These are phyloP conservation scores for Yasuhikotakia modesta DNA, from an alignment of 2,797 vertebrate species.

Conservation along the genomic window DNA sequence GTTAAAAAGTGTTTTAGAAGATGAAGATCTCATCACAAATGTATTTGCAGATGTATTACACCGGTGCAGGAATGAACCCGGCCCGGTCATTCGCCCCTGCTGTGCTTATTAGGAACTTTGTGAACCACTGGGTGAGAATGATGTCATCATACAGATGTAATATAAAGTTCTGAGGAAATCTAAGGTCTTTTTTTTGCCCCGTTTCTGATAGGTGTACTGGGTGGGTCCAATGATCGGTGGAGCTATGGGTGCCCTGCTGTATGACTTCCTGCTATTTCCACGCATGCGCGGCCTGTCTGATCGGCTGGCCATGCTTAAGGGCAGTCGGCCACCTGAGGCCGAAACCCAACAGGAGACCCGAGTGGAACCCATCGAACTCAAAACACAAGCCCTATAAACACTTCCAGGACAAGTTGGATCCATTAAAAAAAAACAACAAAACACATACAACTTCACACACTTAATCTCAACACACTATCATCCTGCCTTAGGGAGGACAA, in stretches of 20 bases:
- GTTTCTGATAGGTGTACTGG: constrained; percentile 84
- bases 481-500: constrained; percentile 25
- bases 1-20: background rate
- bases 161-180: background rate
- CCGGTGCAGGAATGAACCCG: constrained; percentile 94
- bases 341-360: constrained; percentile 82
- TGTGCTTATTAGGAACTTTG: constrained; percentile 89
- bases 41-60: constrained; percentile 87
- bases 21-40: background rate
- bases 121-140: constrained; percentile 92
- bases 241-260: constrained; percentile 85
- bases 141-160: background rate
- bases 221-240: constrained; percentile 92
- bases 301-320: constrained; percentile 89
- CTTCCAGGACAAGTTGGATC: constrained; percentile 63
- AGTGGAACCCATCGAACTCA: constrained; percentile 88
- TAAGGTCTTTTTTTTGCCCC: background rate
- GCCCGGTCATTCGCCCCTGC: constrained; percentile 94
- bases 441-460: constrained; percentile 43
- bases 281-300: constrained; percentile 86
- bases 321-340: constrained; percentile 75
- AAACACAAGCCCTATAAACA: constrained; percentile 87
- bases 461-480: constrained; percentile 29
- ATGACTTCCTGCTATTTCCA: constrained; percentile 92
- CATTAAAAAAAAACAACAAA: constrained; percentile 50